Evolutionary conservation across 2,888 invertebrate species (phyloP).

Genomic region (Rotaria socialis): DNA sequence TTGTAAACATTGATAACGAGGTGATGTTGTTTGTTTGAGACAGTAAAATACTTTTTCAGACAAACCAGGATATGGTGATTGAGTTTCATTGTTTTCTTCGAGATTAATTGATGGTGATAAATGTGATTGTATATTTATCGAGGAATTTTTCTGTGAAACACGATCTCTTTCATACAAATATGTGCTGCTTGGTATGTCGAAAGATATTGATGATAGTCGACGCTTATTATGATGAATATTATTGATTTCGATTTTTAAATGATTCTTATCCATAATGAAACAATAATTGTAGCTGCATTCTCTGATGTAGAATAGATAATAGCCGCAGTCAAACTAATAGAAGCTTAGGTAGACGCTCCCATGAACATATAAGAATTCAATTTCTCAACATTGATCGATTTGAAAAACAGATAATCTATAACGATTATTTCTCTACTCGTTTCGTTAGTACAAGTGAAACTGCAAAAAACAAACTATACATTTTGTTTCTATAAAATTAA

Average conservation of each 20-base stretch:
- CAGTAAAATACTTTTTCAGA: slow-evolving; percentile 78
- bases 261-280: background rate
- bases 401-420: too few relatives aligned
- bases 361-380: background rate
- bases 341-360: background rate
- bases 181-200: background rate
- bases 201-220: background rate
- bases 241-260: background rate
- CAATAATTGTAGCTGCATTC: background rate
- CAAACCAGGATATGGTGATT: slow-evolving; percentile 83
- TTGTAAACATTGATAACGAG: slow-evolving; percentile 87
- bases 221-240: background rate
- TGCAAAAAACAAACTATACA: too few relatives aligned
- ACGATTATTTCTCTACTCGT: too few relatives aligned
- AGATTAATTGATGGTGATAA: background rate
- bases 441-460: too few relatives aligned
- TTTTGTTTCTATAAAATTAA: background rate
- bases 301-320: background rate
- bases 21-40: slow-evolving; percentile 79
- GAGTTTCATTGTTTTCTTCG: slow-evolving; percentile 49
- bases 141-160: background rate
- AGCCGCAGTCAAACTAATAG: background rate
- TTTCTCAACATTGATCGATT: too few relatives aligned
- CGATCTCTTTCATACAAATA: background rate
- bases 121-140: background rate